phyloP scores from a whole-genome alignment of 2,113 vertebrate species.

The Lycocorax pyrrhopterus region DNA sequence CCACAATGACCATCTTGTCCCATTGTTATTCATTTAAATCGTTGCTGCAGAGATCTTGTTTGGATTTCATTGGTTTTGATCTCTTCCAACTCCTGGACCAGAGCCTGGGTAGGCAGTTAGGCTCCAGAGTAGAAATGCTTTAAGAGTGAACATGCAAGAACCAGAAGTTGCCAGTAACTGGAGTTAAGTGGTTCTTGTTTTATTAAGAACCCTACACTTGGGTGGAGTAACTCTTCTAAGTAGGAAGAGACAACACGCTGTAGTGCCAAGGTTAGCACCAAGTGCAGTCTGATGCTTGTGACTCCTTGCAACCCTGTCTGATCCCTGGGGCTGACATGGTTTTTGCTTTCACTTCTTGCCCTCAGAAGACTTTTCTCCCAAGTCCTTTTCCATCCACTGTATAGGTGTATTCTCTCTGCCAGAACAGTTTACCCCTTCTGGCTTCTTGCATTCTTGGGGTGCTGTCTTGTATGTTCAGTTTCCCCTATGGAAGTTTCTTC shows the following conservation, averaged over 20 bases:
- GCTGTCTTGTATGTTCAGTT: accelerated
- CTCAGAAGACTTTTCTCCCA: neutral
- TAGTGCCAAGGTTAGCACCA: neutral
- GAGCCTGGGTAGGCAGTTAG: neutral
- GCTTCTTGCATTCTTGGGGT: neutral
- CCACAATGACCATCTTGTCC: neutral
- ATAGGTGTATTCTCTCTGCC: neutral
- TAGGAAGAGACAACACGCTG: neutral
- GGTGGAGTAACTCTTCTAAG: neutral
- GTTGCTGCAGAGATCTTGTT: neutral
- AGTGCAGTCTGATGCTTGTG: neutral
- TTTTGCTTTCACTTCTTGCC: neutral
- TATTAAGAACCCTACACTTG: neutral
- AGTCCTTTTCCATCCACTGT: neutral
- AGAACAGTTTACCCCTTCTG: neutral
- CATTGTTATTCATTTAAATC: accelerated
- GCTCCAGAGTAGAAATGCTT: neutral
- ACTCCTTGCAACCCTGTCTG: neutral
- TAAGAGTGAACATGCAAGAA: neutral
- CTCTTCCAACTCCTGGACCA: neutral
- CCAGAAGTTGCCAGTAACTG: neutral
- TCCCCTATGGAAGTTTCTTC: neutral
- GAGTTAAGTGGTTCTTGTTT: neutral
- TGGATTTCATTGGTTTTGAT: neutral
- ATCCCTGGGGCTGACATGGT: neutral